Conservation (phyloP, 2,113 vertebrate species). For the Quiscalus mexicanus region DNA sequence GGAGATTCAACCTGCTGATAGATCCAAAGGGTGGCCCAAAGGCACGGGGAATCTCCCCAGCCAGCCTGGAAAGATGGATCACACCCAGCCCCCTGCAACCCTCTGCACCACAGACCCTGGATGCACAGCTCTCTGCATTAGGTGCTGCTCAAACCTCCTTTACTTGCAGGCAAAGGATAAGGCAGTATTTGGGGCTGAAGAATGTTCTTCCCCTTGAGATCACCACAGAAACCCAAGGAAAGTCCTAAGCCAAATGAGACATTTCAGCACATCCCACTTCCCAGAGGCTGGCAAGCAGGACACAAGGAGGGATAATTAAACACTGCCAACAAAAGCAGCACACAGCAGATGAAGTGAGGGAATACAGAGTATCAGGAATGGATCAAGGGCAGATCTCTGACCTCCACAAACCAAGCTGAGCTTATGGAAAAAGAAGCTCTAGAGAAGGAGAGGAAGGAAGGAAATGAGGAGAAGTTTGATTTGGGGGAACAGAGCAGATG, state of each 20-base stretch:
- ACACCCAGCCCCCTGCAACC: background rate
- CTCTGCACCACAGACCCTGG: background rate
- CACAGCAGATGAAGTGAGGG: conserved; percentile 1
- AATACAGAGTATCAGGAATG: background rate
- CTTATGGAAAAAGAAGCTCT: background rate
- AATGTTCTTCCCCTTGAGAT: background rate
- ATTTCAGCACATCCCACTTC: background rate
- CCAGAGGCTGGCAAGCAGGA: background rate
- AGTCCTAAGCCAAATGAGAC: background rate
- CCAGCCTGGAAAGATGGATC: background rate
- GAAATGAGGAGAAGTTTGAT: background rate
- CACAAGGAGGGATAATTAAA: background rate
- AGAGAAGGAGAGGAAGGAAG: background rate
- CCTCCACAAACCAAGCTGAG: background rate
- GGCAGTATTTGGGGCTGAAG: background rate
- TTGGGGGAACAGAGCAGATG: background rate
- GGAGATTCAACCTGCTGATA: background rate
- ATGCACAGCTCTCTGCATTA: background rate
- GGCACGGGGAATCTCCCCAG: background rate
- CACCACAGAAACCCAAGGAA: background rate
- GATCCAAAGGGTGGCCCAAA: background rate
- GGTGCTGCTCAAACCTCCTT: background rate
- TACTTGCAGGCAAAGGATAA: background rate
- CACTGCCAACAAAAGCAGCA: conserved; percentile 21
- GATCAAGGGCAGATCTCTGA: background rate